Evolutionary conservation across 2,888 invertebrate species (phyloP), one percentile per base, ranked within the genome.

Genomic region (Drosophila villosipedis): DNA sequence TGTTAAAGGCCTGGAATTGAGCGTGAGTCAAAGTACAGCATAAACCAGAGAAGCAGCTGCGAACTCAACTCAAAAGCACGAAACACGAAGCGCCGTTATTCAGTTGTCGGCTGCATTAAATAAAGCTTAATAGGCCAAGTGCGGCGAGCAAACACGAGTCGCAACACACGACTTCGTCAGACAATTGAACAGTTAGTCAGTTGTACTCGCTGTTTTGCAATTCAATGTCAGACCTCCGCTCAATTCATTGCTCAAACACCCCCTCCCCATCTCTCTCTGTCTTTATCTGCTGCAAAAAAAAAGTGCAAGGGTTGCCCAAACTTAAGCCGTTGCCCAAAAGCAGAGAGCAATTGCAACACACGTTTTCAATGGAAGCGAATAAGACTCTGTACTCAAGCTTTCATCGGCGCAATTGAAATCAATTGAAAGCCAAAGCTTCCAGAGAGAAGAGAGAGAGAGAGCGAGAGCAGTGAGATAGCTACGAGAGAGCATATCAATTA

Each of bases 1-100:
- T 73, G 73, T 74, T 76, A 52, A 52, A 84, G 80, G 81, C 81
- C 77, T 63, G 74, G 70, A 66, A 83, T 80, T 80, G 73, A 85
- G 84, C 63, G 72, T 72, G 76, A 75, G 73, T 76, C 63, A 58
- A 71, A 67, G 62, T 31, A 59, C 39, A 47, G 33, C 22, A 54
- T 35, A 55, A 71, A 63, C 25, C 54, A 41, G 54, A 68, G 66
- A 63, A 66, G 61, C 70, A 68, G 71, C 72, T 64, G 53, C 66
- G 47, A 75, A 43, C 28, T 55, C 2, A 70, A 64, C 69, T 72
- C 30, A 68, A 75, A 65, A 57, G 50, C 49, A 68, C 73, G 65
- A 55, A 50, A n/a, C 75, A 75, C 78, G 81, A 74, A 64, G 59
- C 69, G 59, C 79, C 77, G 82, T 84, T 83, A 83, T 70, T 65